Evolutionary conservation across 2,888 invertebrate genomes (phyloP), one percentile per base, ranked within the genome.

Genomic region (Erebia epiphron): DNA sequence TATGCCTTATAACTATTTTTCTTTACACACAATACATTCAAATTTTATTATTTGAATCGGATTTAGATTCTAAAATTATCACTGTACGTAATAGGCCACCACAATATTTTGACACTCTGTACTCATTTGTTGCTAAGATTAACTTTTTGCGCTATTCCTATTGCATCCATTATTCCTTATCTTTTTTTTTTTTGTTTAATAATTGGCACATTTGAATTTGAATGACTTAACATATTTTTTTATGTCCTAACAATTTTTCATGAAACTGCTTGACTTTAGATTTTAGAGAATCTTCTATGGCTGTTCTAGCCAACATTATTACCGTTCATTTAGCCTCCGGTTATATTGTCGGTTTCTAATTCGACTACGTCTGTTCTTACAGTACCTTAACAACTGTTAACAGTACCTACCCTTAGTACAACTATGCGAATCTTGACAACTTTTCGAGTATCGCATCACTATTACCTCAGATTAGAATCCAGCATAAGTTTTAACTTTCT

Each of bases 321-420:
- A 49, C 14, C 21, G 62, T 49, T 21, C 13, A 62, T 62, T 21
- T 62, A 14, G 62, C 62, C 62, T 49, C 21, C 13, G 21, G 62
- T 21, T 7, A 62, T 52, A 52, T 9, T 14, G 61, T 49, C 46
- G 49, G 62, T 62, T 62, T 49, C 21, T 62, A 62, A 62, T 49
- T 62, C 49, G 13, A 21, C 18, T 21, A 49, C 49, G 52, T 72
- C 57, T 68, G 61, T 62, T n/a, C n/a, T n/a, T n/a, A n/a, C n/a
- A n/a, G n/a, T n/a, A n/a, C n/a, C n/a, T n/a, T n/a, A n/a, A n/a
- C n/a, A n/a, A n/a, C n/a, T 70, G 61, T 72, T 70, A 61, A 43
- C n/a, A 16, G 13, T 46, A 52, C n/a, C n/a, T 46, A 52, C n/a
- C n/a, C n/a, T 11, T 46, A 46, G 46, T 4, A 46, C 46, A 11